Percentiles rank a stretch among this genome's conserved stretches.
These are phyloP conservation scores for Corythaeola cristata DNA, from an alignment of 2,113 vertebrate genomes.

Conservation along the genomic window DNA sequence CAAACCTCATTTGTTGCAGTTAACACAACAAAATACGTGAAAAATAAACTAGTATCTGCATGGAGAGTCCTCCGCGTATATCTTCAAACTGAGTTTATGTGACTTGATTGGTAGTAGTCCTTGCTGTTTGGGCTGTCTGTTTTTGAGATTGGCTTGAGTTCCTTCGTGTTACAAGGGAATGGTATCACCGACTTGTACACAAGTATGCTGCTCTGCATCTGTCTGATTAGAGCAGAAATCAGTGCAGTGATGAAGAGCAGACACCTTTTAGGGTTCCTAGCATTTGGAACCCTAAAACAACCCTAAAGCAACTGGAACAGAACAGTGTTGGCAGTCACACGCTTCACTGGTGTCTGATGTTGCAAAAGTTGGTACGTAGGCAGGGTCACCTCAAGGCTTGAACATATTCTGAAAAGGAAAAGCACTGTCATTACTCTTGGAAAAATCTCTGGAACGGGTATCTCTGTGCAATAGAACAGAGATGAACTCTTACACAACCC, in stretches of 20 bases:
- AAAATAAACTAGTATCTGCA: neutral
- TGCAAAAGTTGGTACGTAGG: neutral
- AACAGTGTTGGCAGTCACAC: neutral
- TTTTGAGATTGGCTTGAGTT: neutral
- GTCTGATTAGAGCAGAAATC: neutral
- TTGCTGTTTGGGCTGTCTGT: accelerated
- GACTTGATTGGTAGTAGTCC: neutral
- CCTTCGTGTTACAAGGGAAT: neutral
- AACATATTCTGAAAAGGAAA: neutral
- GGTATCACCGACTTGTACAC: neutral
- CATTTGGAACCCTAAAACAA: neutral
- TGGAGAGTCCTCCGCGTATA: neutral
- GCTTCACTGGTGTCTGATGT: neutral
- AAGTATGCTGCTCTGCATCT: neutral
- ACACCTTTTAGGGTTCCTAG: accelerated
- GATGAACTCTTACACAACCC: neutral
- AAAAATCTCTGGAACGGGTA: neutral
- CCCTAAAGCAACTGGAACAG: neutral
- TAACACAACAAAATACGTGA: neutral
- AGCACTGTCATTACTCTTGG: neutral
- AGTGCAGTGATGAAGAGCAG: neutral
- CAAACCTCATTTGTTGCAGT: neutral
- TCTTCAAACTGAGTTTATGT: neutral
- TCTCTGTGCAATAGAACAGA: neutral
- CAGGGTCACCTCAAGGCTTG: neutral